Evolutionary conservation across 2,113 vertebrate genomes (phyloP), one percentile per base, ranked within the genome.

Genomic region (Seriola dumerili): DNA sequence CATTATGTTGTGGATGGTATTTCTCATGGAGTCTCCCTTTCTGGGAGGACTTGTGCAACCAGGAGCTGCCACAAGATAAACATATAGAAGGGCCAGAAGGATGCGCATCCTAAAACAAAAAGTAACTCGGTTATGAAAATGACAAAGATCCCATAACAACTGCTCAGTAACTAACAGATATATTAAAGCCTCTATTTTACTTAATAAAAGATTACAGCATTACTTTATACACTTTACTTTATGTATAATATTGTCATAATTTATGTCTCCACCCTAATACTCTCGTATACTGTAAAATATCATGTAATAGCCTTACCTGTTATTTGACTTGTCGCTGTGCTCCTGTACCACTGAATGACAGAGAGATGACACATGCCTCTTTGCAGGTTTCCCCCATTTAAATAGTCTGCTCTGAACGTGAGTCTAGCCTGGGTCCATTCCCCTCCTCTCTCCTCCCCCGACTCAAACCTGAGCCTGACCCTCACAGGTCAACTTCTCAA

Each of bases 91-190:
- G 2, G 54, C 55, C 38, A 64, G 16, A 76, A 25, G 19, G 82
- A 78, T 11, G 58, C 38, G 23, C 89, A 92, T 92, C 62, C 84
- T 92, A 21, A 57, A 38, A 66, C n/a, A 25, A 64, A 16, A 11
- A 57, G 5, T 5, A 32, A 69, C n/a, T 23, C 19, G 32, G 25
- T 19, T 13, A 25, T n/a, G 1, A 63, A 68, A 52, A 63, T 8
- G 4, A 67, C 4, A 16, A n/a, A 65, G 13, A 44, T 8, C 29
- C 29, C 29, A 29, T 29, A 29, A 29, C 29, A 29, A 6, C 10
- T 9, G 9, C 54, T 8, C 5, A n/a, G 1, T 50, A 5, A 50
- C 16, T 29, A 44, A 23, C n/a, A 29, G 13, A 23, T 59, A 14
- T n/a, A 58, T 59, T 3, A 48, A 40, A 38, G 1, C 1, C 4